Evolutionary conservation across 2,113 vertebrate species (phyloP), one percentile per base, ranked within the genome.

Genomic region (Paralichthys olivaceus): DNA sequence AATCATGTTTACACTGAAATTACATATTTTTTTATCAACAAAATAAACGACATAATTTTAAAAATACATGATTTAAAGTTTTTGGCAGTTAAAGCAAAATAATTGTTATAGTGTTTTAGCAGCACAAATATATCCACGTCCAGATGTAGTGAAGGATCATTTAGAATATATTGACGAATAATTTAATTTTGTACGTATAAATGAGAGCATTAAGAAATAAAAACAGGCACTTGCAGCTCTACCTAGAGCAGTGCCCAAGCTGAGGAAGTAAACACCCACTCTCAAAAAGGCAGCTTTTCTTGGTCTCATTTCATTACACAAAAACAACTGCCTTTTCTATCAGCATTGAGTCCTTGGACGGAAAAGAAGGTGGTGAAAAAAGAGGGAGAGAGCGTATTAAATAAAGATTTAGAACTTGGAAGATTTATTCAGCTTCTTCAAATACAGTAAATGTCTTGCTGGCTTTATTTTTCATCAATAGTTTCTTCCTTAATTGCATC

Each of bases 401-500:
- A 86, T 85, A 79, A 90, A 89, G 92, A 91, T 90, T 91, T 88
- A 91, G 84, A 85, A 83, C 79, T 45, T 66, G 59, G 84, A 77
- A 73, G 89, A 93, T 92, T 93, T 91, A 91, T 85, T 68, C 45
- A 67, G 68, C 87, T 69, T 87, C 79, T 90, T 85, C 86, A 87
- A 89, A 92, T 92, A 91, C 90, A 91, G 92, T 91, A 92, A 90
- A 92, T 87, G 90, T 90, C 89, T 76, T 54, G 37, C 72, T 69
- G 60, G 84, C 89, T 92, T 90, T 91, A 86, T 91, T 77, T 77
- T 79, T 55, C 65, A 59, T 69, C 81, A 87, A 85, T 86, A 79
- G 88, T 75, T 83, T 84, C 78, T 85, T 83, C 84, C 86, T 90
- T 93, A 92, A 93, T 92, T 92, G 88, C 90, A 90, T 91, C 90